Base-by-base conservation (phyloP, 2,113 vertebrate species). In the Aphyosemion australe region DNA sequence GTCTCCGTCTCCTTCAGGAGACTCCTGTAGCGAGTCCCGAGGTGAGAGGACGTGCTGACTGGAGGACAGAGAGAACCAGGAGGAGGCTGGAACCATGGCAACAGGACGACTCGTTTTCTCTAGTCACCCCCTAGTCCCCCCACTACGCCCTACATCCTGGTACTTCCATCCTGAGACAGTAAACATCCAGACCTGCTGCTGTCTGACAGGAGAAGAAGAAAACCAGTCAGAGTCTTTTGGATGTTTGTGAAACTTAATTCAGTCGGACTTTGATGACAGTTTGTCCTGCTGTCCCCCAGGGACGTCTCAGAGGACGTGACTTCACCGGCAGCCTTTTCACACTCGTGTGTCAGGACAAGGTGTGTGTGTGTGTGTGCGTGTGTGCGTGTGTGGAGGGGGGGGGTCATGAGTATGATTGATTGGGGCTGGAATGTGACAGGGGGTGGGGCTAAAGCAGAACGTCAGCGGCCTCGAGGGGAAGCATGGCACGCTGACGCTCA, bases 401-500 rank as follows among this genome's bases (percentile, higher is more conserved):
- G 42, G 2, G 34, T 10, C 43, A 4, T 20, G 8, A 4, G 12
- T 8, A 43, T 74, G 61, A 75, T 20, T 63, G 72, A 61, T 32
- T 34, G 1, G 45, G 20, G 56, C 15, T 8, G 16, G 8, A 18
- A 46, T 1, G 49, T 11, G 34, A 65, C 13, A 20, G n/a, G 6
- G 21, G 78, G 47, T 2, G 64, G 32, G 11, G 46, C 32, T 46
- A 43, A 62, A 8, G n/a, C 31, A 10, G n/a, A 65, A 72, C n/a
- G 1, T 43, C 6, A 0, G 4, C 18, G n/a, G 31, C 61, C 61
- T 61, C 16, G 2, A 55, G 76, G 65, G 8, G 11, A 61, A 65
- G 66, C 34, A 43, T 43, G 69, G 42, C 6, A 18, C 70, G 49
- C 61, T 61, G 51, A 65, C 48, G 51, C 69, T 66, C 45, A 53